Percentiles rank a stretch among this genome's conserved stretches.
phyloP scores from a whole-genome alignment of 2,113 vertebrate species.

The Oryzias woworae region DNA sequence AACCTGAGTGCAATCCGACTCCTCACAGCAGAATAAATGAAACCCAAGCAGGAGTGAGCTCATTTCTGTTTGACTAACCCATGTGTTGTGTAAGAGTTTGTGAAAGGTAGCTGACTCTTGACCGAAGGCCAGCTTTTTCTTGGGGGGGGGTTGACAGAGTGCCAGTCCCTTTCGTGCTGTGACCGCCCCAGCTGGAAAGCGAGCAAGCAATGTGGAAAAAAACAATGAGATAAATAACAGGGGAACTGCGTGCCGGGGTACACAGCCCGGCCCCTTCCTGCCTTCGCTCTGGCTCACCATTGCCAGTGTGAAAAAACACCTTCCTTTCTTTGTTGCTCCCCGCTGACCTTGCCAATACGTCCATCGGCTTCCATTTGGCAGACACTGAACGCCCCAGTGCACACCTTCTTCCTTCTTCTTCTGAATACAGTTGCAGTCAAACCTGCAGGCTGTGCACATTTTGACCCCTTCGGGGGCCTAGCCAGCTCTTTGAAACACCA shows the following conservation, averaged over 20 bases:
- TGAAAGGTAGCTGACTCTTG: conserved; percentile 29
- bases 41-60: conserved; percentile 13
- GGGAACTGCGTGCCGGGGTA: conserved; percentile 59
- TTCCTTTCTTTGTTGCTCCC: conserved; percentile 79
- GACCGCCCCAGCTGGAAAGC: conserved; percentile 57
- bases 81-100: conserved; percentile 31
- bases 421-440: conserved; percentile 17
- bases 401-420: conserved; percentile 47
- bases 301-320: conserved; percentile 47
- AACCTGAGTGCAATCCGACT: conserved; percentile 17
- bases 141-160: conserved; percentile 27
- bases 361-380: conserved; percentile 39
- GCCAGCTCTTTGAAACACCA: no score
- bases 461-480: neutral
- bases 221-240: conserved; percentile 73
- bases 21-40: conserved; percentile 6
- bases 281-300: conserved; percentile 47
- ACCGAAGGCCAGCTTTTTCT: conserved; percentile 25
- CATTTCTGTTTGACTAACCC: conserved; percentile 15
- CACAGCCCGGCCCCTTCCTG: conserved; percentile 74
- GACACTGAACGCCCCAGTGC: conserved; percentile 15
- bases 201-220: conserved; percentile 25
- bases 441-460: conserved; percentile 17
- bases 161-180: conserved; percentile 52
- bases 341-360: conserved; percentile 60